Evolutionary conservation across 2,113 vertebrate species (phyloP).

Genomic region (Tor tambroides): DNA sequence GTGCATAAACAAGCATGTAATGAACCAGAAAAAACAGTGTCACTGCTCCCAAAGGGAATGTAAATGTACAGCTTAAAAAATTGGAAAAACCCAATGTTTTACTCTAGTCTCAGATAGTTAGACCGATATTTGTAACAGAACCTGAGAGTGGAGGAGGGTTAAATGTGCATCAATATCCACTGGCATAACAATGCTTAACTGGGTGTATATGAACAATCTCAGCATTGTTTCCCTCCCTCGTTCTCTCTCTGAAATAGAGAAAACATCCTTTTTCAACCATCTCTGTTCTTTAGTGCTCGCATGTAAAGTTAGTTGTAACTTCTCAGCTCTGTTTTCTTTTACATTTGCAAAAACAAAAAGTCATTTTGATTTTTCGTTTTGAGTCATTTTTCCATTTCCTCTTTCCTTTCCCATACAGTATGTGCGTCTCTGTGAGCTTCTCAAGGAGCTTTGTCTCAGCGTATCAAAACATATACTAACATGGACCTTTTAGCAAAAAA

Average conservation of each 20-base stretch:
- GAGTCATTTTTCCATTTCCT: neutral
- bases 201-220: constrained; percentile 53
- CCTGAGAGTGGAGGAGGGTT: constrained; percentile 14
- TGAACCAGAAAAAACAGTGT: neutral
- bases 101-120: neutral
- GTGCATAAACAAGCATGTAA: neutral
- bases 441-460: neutral
- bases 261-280: neutral
- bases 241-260: constrained; percentile 32
- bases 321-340: neutral
- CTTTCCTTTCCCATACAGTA: neutral
- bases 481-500: constrained; percentile 29
- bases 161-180: neutral
- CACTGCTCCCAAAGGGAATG: neutral
- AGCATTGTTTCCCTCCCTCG: constrained; percentile 42
- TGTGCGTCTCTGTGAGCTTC: neutral
- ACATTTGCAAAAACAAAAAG: neutral
- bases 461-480: constrained; percentile 10
- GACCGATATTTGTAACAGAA: neutral
- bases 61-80: neutral
- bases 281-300: neutral
- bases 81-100: neutral
- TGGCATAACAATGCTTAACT: constrained; percentile 33
- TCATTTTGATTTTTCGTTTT: neutral
- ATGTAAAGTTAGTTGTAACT: neutral